These are phyloP conservation scores for Callocephalon fimbriatum DNA, from an alignment of 2,113 vertebrate species.

Conservation along the genomic window DNA sequence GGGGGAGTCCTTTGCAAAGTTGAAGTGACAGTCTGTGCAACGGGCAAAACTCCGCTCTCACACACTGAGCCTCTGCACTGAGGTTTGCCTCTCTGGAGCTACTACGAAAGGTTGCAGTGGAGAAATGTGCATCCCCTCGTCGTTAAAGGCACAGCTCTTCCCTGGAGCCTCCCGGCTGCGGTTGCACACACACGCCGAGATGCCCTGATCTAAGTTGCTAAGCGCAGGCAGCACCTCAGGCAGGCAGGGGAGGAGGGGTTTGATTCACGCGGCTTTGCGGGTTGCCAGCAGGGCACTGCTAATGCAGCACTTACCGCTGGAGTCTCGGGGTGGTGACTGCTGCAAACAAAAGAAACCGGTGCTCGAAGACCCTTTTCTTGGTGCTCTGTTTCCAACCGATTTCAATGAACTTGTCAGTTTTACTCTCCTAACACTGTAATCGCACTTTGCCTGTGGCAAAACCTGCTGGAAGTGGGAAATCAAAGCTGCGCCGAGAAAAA, in stretches of 20 bases:
- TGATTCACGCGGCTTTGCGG: not conserved
- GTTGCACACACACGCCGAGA: not conserved
- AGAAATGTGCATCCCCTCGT: not conserved
- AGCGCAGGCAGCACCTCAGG: not conserved
- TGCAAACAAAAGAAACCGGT: not conserved
- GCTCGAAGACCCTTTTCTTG: not conserved
- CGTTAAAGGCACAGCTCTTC: not conserved
- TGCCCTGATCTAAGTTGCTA: not conserved
- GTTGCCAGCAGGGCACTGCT: slow-evolving; percentile 29
- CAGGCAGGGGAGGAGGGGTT: not conserved
- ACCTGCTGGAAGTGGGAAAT: not conserved
- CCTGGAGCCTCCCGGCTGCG: not conserved
- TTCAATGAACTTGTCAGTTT: not conserved
- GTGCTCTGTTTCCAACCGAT: not conserved
- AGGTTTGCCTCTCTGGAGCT: not conserved
- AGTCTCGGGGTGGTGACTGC: slow-evolving; percentile 13
- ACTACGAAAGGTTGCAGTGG: not conserved
- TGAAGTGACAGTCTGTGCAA: not conserved
- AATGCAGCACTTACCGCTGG: slow-evolving; percentile 61
- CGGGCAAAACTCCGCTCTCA: not conserved
- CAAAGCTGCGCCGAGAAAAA: not conserved
- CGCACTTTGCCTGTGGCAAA: not conserved
- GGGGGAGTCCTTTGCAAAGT: not conserved
- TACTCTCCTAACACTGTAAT: not conserved
- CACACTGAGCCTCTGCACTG: not conserved